Percentiles rank a stretch among this genome's conserved stretches.
Conservation (phyloP, 2,888 invertebrate genomes). For the Sinohyriopsis cumingii region DNA sequence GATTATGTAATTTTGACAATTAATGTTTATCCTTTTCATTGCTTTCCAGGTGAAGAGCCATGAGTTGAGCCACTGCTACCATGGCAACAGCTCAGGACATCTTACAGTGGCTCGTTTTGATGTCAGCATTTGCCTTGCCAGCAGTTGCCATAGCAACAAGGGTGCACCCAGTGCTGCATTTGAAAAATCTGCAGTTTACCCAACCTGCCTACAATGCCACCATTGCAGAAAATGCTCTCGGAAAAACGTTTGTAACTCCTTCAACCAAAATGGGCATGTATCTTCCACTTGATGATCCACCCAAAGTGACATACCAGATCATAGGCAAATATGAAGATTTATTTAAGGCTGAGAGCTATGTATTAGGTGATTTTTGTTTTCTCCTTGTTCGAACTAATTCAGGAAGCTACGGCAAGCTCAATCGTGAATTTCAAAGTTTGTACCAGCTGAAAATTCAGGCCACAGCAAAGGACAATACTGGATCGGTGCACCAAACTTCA, state of each 20-base stretch:
- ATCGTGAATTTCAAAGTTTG: conserved; percentile 90
- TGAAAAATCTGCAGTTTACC: conserved; percentile 58
- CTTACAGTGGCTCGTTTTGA: conserved; percentile 22
- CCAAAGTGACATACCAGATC: conserved; percentile 86
- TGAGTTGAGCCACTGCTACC: no score
- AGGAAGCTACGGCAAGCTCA: conserved; percentile 88
- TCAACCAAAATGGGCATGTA: conserved; percentile 85
- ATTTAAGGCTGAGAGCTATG: conserved; percentile 91
- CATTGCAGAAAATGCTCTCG: conserved; percentile 71
- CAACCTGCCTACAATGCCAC: conserved; percentile 63
- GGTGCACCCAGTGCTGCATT: background rate
- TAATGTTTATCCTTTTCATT: no score
- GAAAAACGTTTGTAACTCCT: conserved; percentile 85
- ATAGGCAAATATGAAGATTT: conserved; percentile 88
- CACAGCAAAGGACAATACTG: conserved; percentile 71
- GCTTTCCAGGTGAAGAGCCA: no score
- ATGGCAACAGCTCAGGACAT: no score
- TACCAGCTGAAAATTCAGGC: conserved; percentile 87
- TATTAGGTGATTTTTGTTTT: conserved; percentile 96
- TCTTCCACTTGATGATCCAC: conserved; percentile 68
- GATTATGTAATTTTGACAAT: no score
- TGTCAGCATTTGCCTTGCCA: conserved; percentile 28
- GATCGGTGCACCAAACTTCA: conserved; percentile 57
- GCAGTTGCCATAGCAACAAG: conserved; percentile 13
- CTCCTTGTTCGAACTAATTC: conserved; percentile 90